Percentiles rank a stretch among this genome's conserved stretches.
These are phyloP conservation scores for Apamea anceps DNA, from an alignment of 2,888 invertebrate species.

Conservation along the genomic window DNA sequence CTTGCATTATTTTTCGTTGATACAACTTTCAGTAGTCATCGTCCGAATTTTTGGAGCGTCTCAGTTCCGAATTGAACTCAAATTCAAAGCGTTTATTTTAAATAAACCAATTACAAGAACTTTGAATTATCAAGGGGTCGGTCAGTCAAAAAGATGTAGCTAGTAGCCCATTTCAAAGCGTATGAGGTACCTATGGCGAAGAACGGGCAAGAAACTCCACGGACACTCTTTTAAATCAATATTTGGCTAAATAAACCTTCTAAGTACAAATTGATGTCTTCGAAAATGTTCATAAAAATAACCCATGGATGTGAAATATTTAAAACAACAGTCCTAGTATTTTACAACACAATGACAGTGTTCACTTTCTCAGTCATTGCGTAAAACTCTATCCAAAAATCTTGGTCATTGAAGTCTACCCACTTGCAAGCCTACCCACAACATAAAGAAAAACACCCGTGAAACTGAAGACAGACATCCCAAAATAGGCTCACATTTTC, in stretches of 20 bases:
- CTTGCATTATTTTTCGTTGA: neutral
- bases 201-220: no score
- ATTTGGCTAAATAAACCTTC: no score
- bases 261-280: neutral
- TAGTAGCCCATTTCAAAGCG: no score
- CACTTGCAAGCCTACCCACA: conserved; percentile 3
- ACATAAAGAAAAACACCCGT: conserved; percentile 12
- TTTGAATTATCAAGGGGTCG: no score
- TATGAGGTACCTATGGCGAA: no score
- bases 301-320: neutral
- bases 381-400: neutral
- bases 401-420: neutral
- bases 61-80: neutral
- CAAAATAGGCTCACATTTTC: conserved; percentile 43
- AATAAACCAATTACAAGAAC: no score
- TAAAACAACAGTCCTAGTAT: neutral
- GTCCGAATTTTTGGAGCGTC: neutral
- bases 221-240: no score
- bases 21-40: neutral
- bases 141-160: no score
- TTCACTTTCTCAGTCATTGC: neutral
- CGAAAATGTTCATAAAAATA: neutral
- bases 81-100: no score
- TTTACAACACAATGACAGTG: neutral
- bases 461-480: conserved; percentile 24